phyloP scores from a whole-genome alignment of 2,797 vertebrate species.

The Bucorvus abyssinicus region DNA sequence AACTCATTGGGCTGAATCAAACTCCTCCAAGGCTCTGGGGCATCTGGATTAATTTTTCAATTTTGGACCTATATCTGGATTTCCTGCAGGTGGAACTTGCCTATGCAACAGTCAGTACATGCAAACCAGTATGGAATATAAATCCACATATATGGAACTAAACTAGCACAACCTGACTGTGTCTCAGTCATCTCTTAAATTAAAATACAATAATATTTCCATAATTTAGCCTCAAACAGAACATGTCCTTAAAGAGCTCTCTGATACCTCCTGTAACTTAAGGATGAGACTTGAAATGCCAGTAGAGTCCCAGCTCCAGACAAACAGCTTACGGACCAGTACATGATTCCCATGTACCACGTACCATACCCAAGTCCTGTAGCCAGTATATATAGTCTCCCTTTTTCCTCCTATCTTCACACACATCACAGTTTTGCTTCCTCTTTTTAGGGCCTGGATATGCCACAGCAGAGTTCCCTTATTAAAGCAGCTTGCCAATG shows the following conservation, averaged over 20 bases:
- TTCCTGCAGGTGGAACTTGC: not conserved
- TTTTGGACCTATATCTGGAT: not conserved
- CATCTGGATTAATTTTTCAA: not conserved
- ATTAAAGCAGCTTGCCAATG: conserved; percentile 71
- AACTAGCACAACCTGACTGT: not conserved
- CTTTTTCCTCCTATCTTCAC: not conserved
- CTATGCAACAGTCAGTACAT: not conserved
- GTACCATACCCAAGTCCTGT: not conserved
- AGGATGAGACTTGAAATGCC: not conserved
- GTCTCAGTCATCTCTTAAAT: not conserved
- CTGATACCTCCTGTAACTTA: not conserved
- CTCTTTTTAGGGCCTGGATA: conserved; percentile 44
- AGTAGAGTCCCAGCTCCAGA: not conserved
- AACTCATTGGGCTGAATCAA: not conserved
- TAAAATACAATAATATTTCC: not conserved
- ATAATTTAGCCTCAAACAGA: not conserved
- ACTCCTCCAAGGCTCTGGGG: not conserved
- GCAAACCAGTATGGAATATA: not conserved
- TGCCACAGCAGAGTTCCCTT: conserved; percentile 14
- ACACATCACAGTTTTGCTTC: not conserved
- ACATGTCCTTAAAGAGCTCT: not conserved
- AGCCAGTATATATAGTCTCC: not conserved
- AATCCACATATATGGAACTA: not conserved
- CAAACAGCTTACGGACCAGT: not conserved
- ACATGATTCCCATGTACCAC: not conserved